A percentile compares a stretch with the other conserved stretches of the same genome.
Conservation (phyloP, 2,888 invertebrate genomes). For the Matsumyia berberina region DNA sequence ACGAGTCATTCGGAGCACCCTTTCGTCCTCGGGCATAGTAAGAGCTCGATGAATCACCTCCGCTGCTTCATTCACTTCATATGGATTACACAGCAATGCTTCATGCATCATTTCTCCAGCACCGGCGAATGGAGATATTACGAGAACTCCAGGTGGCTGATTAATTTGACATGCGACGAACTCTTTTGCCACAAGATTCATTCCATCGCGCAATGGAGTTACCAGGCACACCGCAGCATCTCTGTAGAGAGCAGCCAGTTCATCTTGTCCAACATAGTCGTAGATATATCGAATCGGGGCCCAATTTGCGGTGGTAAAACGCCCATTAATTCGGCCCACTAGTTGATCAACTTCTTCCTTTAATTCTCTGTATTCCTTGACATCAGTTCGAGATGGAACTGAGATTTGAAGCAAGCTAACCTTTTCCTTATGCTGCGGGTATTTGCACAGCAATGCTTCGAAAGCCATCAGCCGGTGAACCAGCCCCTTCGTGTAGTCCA, state of each 20-base stretch:
- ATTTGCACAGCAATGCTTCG: slow-evolving; percentile 91
- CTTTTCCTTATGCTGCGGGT: slow-evolving; percentile 94
- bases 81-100: slow-evolving; percentile 94
- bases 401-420: slow-evolving; percentile 93
- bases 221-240: slow-evolving; percentile 95
- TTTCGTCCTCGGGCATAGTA: slow-evolving; percentile 95
- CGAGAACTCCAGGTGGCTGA: slow-evolving; percentile 92
- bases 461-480: slow-evolving; percentile 93
- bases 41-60: slow-evolving; percentile 94
- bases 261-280: slow-evolving; percentile 94
- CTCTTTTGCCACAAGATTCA: slow-evolving; percentile 97
- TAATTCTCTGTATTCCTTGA: slow-evolving; percentile 94
- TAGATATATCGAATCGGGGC: slow-evolving; percentile 95
- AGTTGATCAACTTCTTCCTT: slow-evolving; percentile 96
- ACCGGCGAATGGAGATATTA: slow-evolving; percentile 95
- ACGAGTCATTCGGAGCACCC: slow-evolving; percentile 93
- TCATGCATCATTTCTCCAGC: slow-evolving; percentile 98
- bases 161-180: slow-evolving; percentile 97
- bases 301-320: slow-evolving; percentile 96
- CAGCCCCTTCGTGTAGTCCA: slow-evolving; percentile 96
- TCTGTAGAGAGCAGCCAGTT: slow-evolving; percentile 93
- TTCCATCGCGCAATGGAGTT: slow-evolving; percentile 94
- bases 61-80: slow-evolving; percentile 94
- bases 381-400: slow-evolving; percentile 95
- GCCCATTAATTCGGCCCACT: slow-evolving; percentile 93